A percentile compares a stretch with the other conserved stretches of the same genome.
Conservation (phyloP, 2,888 invertebrate species). For the Laothoe populi region DNA sequence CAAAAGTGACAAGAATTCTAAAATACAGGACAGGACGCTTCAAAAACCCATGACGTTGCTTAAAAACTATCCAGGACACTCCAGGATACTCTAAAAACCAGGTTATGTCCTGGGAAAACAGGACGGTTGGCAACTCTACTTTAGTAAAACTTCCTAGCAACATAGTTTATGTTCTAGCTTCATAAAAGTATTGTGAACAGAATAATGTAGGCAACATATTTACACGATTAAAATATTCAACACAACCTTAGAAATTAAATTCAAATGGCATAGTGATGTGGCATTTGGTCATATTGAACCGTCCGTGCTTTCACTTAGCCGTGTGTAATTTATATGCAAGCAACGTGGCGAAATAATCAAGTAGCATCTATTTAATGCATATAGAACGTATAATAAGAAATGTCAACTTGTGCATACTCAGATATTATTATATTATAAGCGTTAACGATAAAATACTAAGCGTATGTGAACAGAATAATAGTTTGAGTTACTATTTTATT, state of each 20-base stretch:
- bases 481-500: not conserved
- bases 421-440: slow-evolving; percentile 26
- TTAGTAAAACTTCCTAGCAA: not conserved
- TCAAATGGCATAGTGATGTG: slow-evolving; percentile 47
- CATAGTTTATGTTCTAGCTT: slow-evolving; percentile 13
- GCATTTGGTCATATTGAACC: slow-evolving; percentile 55
- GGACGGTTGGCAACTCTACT: not conserved
- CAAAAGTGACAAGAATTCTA: too few species aligned
- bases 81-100: too few species aligned
- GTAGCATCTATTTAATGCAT: slow-evolving; percentile 25
- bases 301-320: slow-evolving; percentile 50
- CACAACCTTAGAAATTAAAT: slow-evolving; percentile 43
- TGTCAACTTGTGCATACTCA: slow-evolving; percentile 24
- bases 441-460: slow-evolving; percentile 5
- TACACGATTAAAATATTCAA: slow-evolving; percentile 21
- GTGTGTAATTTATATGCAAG: slow-evolving; percentile 40
- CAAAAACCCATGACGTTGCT: too few species aligned
- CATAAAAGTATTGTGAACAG: slow-evolving; percentile 12
- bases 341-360: slow-evolving; percentile 36
- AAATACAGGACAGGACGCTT: too few species aligned
- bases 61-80: too few species aligned
- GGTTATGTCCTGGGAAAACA: too few species aligned
- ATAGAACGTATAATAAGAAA: slow-evolving; percentile 28
- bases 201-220: slow-evolving; percentile 14
- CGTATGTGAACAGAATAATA: slow-evolving; percentile 12